Conservation (phyloP, 1,140 invertebrate genomes). For the Drosophila willistoni region DNA sequence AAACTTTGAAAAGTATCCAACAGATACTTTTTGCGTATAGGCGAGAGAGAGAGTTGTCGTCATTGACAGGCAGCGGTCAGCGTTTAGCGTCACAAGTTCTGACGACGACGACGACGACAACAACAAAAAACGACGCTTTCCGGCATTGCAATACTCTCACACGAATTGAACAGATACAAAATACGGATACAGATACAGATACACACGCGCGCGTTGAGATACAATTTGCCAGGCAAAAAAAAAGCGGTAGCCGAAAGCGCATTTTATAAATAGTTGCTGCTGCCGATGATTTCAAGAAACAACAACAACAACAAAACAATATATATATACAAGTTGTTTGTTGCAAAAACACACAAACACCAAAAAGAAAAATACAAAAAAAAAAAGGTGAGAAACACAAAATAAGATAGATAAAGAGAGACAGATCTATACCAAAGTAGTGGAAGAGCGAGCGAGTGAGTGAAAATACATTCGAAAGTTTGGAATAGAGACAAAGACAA, state of each 20-base stretch:
- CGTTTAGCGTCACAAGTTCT: constrained; percentile 60
- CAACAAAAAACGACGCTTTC: constrained; percentile 48
- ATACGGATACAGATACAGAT: constrained; percentile 28
- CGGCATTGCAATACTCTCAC: constrained; percentile 69
- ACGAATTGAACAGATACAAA: constrained; percentile 33
- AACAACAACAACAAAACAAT: constrained; percentile 26
- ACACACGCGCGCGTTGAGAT: constrained; percentile 29
- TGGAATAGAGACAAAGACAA: constrained; percentile 16
- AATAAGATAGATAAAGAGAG: constrained; percentile 37
- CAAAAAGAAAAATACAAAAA: constrained; percentile 49
- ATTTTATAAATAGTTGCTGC: constrained; percentile 80
- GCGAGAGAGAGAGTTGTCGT: constrained; percentile 54
- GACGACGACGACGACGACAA: constrained; percentile 16
- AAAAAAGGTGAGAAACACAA: constrained; percentile 36
- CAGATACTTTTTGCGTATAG: constrained; percentile 50
- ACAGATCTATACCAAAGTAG: background rate
- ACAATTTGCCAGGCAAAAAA: constrained; percentile 52
- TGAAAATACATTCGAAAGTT: constrained; percentile 5
- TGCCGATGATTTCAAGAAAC: constrained; percentile 58
- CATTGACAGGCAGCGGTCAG: constrained; percentile 52
- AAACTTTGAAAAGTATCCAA: constrained; percentile 47
- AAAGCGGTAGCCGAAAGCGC: constrained; percentile 59
- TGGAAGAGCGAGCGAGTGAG: background rate
- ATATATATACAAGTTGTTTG: constrained; percentile 59
- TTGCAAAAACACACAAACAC: constrained; percentile 58